phyloP scores from a whole-genome alignment of 23 tunicate genomes.

The Botrylloides violaceus region DNA sequence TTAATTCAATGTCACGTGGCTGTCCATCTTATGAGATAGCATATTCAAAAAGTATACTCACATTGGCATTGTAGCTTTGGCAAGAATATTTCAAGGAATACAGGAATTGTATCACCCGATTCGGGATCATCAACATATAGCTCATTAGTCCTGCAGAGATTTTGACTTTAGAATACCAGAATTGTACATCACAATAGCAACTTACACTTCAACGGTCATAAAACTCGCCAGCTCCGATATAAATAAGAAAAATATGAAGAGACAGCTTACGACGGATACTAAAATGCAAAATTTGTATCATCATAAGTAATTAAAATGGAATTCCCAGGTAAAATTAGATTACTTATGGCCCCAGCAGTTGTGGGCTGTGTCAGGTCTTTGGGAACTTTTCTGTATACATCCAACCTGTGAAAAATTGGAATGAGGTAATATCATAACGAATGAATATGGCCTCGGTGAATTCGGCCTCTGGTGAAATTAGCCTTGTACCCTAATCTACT shows the following conservation, averaged over 20 bases:
- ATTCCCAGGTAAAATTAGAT: too few relatives aligned
- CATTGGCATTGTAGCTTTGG: slow-evolving; percentile 90
- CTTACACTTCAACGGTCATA: slow-evolving; percentile 78
- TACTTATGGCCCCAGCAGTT: slow-evolving; percentile 91
- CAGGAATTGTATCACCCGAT: slow-evolving; percentile 81
- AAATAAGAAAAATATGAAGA: slow-evolving; percentile 88
- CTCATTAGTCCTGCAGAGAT: slow-evolving; percentile 47
- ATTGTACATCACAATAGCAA: slow-evolving; percentile 8
- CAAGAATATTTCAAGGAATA: slow-evolving; percentile 45
- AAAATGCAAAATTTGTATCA: slow-evolving; percentile 11
- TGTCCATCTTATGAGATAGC: too few relatives aligned
- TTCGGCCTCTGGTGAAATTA: too few relatives aligned
- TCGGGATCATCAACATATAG: slow-evolving; percentile 98
- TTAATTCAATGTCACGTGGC: too few relatives aligned
- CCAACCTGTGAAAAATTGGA: slow-evolving; percentile 49
- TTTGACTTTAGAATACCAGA: background rate
- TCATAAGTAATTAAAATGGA: too few relatives aligned
- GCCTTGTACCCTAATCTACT: too few relatives aligned
- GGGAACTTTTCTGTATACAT: slow-evolving; percentile 98
- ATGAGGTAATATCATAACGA: background rate
- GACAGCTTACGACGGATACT: slow-evolving; percentile 84
- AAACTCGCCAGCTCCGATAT: slow-evolving; percentile 84
- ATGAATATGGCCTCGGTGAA: too few relatives aligned
- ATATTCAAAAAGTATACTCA: slow-evolving; percentile 27
- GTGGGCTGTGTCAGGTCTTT: slow-evolving; percentile 99